A percentile compares a stretch with the other conserved stretches of the same genome.
phyloP scores from a whole-genome alignment of 2,888 invertebrate species.

The Parelbella ahira region DNA sequence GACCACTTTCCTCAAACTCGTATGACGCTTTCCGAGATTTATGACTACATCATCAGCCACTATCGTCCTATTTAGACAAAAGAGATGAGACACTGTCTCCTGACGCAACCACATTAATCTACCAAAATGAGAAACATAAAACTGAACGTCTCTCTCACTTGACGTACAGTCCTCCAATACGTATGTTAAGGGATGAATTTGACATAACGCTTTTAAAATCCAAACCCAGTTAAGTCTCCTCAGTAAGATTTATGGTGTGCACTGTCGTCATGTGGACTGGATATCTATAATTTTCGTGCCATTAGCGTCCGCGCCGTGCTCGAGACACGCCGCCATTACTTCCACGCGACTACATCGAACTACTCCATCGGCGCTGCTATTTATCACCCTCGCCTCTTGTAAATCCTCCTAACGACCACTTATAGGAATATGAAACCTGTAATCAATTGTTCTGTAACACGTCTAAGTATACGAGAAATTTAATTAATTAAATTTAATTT shows the following conservation, averaged over 20 bases:
- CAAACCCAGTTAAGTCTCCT: neutral
- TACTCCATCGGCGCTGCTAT: constrained; percentile 19
- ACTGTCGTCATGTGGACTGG: constrained; percentile 28
- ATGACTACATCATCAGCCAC: too few relatives aligned
- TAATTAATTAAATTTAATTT: too few relatives aligned
- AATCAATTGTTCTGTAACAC: neutral
- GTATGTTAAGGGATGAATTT: too few relatives aligned
- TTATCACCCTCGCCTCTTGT: constrained; percentile 11
- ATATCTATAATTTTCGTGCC: constrained; percentile 61
- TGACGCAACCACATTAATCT: too few relatives aligned
- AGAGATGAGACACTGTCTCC: too few relatives aligned
- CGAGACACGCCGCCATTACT: constrained; percentile 27
- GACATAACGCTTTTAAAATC: neutral
- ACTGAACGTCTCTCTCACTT: too few relatives aligned
- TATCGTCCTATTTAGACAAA: too few relatives aligned
- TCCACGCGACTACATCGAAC: constrained; percentile 21
- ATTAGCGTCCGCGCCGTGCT: constrained; percentile 41
- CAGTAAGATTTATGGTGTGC: neutral
- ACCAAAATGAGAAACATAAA: too few relatives aligned
- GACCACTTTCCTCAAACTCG: too few relatives aligned
- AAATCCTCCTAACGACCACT: constrained; percentile 10
- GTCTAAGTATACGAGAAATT: too few relatives aligned
- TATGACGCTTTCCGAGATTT: too few relatives aligned
- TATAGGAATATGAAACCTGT: neutral
- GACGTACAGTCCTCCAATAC: too few relatives aligned